Conservation (phyloP, 2,113 vertebrate species). For the mouse (Mus musculus) region DNA sequence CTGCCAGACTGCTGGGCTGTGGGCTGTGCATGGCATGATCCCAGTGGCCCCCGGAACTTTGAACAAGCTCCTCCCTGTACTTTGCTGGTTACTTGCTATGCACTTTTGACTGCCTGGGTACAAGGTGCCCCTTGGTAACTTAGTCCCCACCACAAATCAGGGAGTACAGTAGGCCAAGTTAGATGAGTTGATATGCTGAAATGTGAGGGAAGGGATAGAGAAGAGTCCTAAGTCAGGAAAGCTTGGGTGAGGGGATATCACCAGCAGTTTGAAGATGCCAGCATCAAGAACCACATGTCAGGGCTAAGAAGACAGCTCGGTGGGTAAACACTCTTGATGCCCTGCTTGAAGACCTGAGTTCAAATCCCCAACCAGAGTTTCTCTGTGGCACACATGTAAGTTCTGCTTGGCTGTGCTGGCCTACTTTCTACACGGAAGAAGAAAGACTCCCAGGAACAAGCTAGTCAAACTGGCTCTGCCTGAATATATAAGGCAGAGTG, state of each 20-base stretch:
- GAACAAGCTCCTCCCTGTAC: background rate
- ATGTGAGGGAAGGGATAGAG: background rate
- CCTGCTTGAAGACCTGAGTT: background rate
- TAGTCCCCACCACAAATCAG: too few relatives aligned
- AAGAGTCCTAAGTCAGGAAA: background rate
- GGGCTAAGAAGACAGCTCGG: background rate
- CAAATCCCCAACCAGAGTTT: background rate
- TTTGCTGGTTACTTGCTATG: too few relatives aligned
- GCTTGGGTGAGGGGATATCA: too few relatives aligned
- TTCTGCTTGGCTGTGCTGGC: background rate
- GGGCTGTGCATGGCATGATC: background rate
- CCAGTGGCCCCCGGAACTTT: background rate
- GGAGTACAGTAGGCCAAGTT: background rate
- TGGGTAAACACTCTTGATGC: background rate
- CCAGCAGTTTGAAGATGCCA: background rate
- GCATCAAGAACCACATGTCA: background rate
- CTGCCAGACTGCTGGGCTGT: background rate
- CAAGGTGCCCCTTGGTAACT: too few relatives aligned
- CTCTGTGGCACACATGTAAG: background rate
- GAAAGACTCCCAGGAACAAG: background rate
- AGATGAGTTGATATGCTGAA: background rate
- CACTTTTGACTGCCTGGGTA: too few relatives aligned
- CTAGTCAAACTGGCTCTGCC: background rate
- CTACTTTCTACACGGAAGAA: background rate
- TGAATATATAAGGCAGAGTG: background rate